Evolutionary conservation across 2,113 vertebrate species (phyloP).

Genomic region (Chiloscyllium plagiosum): DNA sequence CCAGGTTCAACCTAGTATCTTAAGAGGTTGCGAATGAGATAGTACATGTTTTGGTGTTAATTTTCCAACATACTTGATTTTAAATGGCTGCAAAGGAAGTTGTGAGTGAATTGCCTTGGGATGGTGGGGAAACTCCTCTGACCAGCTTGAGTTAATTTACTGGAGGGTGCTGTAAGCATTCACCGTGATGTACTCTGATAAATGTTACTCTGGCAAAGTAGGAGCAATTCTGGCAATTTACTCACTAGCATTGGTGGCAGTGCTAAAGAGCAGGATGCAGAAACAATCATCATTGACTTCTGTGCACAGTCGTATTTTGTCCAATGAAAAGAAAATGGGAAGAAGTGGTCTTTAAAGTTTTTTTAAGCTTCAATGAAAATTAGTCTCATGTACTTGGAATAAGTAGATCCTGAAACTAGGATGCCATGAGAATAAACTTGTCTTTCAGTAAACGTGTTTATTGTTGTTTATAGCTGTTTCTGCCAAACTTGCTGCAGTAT

Average conservation of each 20-base stretch:
- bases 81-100: not conserved
- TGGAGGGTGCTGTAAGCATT: not conserved
- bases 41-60: too few species aligned
- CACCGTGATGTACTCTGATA: not conserved
- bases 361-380: not conserved
- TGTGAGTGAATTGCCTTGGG: not conserved
- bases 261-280: not conserved
- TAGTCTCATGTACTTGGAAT: not conserved
- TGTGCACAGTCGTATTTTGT: not conserved
- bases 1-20: too few species aligned
- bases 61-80: too few species aligned
- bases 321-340: not conserved
- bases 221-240: not conserved
- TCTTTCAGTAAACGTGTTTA: not conserved
- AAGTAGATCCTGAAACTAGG: not conserved
- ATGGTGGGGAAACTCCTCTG: not conserved
- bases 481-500: conserved; percentile 76
- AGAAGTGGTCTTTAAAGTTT: not conserved
- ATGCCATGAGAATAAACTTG: not conserved
- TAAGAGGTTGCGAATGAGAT: too few species aligned
- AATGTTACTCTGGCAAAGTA: not conserved
- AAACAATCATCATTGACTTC: not conserved
- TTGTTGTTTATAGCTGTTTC: conserved; percentile 64
- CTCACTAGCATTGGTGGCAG: not conserved
- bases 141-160: not conserved